Conservation (phyloP, 1,140 invertebrate genomes). For the Frieseomelitta varia region DNA sequence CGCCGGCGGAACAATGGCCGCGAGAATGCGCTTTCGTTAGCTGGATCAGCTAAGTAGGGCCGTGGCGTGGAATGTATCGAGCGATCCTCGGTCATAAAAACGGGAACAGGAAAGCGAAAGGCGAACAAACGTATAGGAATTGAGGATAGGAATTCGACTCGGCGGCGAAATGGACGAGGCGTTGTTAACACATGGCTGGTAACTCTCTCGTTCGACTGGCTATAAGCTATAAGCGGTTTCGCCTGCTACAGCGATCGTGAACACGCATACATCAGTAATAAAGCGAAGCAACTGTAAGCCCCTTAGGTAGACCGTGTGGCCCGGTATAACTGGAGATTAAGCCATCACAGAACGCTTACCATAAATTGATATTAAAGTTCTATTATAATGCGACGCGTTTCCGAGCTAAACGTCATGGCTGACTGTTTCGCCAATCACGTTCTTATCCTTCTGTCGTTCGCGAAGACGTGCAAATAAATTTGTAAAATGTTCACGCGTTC, state of each 20-base stretch:
- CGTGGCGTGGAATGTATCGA: constrained; percentile 48
- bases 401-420: constrained; percentile 40
- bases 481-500: not conserved
- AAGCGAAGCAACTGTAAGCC: constrained; percentile 67
- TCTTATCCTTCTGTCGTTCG: too few relatives aligned
- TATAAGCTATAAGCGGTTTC: constrained; percentile 61
- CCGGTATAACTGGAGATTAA: constrained; percentile 64
- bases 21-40: not conserved
- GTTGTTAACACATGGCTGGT: constrained; percentile 54
- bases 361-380: constrained; percentile 67
- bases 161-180: constrained; percentile 47
- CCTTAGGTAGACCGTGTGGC: constrained; percentile 58
- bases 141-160: constrained; percentile 26
- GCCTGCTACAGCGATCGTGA: constrained; percentile 59
- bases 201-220: constrained; percentile 28
- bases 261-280: constrained; percentile 69
- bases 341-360: constrained; percentile 54
- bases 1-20: not conserved
- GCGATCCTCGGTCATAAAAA: not conserved
- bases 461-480: not conserved
- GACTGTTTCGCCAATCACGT: constrained; percentile 19
- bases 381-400: constrained; percentile 48
- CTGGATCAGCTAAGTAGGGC: not conserved
- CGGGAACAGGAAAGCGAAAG: not conserved
- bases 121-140: not conserved